Conservation (phyloP, 2,113 vertebrate species). For the Chloebia gouldiae region DNA sequence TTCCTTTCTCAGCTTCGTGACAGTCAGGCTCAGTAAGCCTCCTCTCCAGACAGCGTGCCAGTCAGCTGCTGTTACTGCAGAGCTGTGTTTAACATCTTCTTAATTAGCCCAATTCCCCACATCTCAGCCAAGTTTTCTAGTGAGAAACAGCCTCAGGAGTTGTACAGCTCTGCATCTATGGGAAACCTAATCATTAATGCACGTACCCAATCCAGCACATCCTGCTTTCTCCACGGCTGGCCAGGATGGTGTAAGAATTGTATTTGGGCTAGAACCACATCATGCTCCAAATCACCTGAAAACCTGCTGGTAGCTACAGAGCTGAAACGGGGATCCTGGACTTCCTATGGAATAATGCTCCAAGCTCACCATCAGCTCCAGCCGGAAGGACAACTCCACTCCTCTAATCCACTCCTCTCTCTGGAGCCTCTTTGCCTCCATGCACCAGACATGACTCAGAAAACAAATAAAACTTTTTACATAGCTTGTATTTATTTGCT, state of each 20-base stretch:
- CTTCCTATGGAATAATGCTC: neutral
- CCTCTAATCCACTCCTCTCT: neutral
- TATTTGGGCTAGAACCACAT: neutral
- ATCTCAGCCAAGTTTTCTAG: conserved; percentile 9
- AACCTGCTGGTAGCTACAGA: neutral
- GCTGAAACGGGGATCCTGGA: rapidly evolving
- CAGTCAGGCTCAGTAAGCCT: neutral
- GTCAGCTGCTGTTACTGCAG: conserved; percentile 45
- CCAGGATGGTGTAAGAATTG: neutral
- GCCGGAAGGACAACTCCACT: neutral
- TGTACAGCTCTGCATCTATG: neutral
- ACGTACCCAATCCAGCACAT: neutral
- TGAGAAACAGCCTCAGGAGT: neutral
- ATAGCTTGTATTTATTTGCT: conserved; percentile 21
- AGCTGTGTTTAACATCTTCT: conserved; percentile 21
- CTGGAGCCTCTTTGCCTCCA: neutral
- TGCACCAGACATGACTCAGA: conserved; percentile 33
- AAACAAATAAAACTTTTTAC: conserved; percentile 46
- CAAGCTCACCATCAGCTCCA: neutral
- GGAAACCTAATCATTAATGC: neutral
- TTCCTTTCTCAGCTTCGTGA: conserved; percentile 35
- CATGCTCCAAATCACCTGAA: neutral
- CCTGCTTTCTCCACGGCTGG: neutral
- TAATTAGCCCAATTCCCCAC: conserved; percentile 47
- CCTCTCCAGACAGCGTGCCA: conserved; percentile 42